phyloP scores from a whole-genome alignment of 1,140 invertebrate species.

The Leptoteleia sp. region DNA sequence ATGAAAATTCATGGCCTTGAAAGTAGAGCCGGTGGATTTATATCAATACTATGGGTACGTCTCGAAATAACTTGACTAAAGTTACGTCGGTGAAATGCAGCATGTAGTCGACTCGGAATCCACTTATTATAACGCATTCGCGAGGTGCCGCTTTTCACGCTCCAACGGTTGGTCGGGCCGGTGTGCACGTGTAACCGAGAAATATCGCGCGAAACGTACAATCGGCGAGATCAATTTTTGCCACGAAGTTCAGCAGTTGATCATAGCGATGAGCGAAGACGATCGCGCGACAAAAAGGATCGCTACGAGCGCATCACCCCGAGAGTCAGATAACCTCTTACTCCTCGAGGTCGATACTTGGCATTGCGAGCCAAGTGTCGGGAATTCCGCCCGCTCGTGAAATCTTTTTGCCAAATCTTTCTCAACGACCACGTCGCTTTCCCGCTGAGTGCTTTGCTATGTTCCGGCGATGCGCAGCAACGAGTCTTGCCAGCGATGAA shows the following conservation, averaged over 20 bases:
- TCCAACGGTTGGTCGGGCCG: constrained; percentile 15
- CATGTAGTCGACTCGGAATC: constrained; percentile 31
- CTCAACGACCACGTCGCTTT: constrained; percentile 60
- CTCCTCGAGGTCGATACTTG: constrained; percentile 66
- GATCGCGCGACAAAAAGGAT: constrained; percentile 47
- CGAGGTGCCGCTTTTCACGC: constrained; percentile 31
- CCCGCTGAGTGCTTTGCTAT: constrained; percentile 65
- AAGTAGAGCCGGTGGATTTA: neutral
- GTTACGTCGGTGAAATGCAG: constrained; percentile 7
- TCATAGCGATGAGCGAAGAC: constrained; percentile 58
- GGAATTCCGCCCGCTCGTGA: constrained; percentile 57
- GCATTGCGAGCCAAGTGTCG: constrained; percentile 65
- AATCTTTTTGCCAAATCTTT: constrained; percentile 68
- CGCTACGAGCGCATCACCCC: constrained; percentile 67
- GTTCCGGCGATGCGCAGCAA: constrained; percentile 54
- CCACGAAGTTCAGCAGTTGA: constrained; percentile 70
- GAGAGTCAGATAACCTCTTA: constrained; percentile 74
- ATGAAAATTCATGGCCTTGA: constrained; percentile 25
- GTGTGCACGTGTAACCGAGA: constrained; percentile 29
- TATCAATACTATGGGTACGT: too few relatives aligned
- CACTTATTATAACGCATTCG: constrained; percentile 44
- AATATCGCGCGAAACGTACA: constrained; percentile 47
- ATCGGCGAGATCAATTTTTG: constrained; percentile 68
- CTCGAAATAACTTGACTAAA: constrained; percentile 17
- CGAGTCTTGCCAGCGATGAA: constrained; percentile 59